Evolutionary conservation across 1,140 invertebrate genomes (phyloP), one percentile per base, ranked within the genome.

Genomic region (Drosophila leontia): DNA sequence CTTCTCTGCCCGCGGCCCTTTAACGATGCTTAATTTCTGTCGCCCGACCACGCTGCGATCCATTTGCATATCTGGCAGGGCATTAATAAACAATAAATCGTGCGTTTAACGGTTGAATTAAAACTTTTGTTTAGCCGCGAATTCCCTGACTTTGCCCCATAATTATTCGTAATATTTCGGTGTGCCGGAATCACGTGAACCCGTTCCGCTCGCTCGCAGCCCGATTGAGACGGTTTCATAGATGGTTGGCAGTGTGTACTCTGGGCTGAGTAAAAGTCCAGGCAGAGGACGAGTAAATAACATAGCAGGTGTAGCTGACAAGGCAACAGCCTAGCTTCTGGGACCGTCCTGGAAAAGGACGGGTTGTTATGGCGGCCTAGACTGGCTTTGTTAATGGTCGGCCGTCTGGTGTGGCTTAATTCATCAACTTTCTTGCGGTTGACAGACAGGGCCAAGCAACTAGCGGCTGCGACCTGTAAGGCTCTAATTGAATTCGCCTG

Each of bases 11-110:
- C 15, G 19, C 26, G 26, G 48, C 34, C 19, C 75, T 71, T 77
- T 75, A 68, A 77, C 79, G 71, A 84, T 72, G 82, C 77, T 84
- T 85, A 85, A 85, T 85, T 84, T 81, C 74, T 85, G 77, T 85
- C 72, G 76, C 72, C 72, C 82, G 50, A 41, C 45, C 59, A 34
- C 17, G 23, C 41, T 26, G 39, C 13, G 58, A 57, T 45, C 51
- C 67, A 84, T 84, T 84, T 84, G 82, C 82, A 85, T 85, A 85
- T 81, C 69, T 81, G 82, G 81, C 80, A 70, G 77, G 72, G 50
- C 76, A 72, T 85, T 85, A 84, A 80, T 84, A 69, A 84, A 84
- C 72, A 80, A 78, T 77, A 84, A 78, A 81, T 78, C 84, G 72
- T 77, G 59, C 78, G 72, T 62, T 84, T 74, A 69, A 59, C 62